Base-by-base conservation (phyloP, 1,140 invertebrate genomes). In the Portunus trituberculatus region DNA sequence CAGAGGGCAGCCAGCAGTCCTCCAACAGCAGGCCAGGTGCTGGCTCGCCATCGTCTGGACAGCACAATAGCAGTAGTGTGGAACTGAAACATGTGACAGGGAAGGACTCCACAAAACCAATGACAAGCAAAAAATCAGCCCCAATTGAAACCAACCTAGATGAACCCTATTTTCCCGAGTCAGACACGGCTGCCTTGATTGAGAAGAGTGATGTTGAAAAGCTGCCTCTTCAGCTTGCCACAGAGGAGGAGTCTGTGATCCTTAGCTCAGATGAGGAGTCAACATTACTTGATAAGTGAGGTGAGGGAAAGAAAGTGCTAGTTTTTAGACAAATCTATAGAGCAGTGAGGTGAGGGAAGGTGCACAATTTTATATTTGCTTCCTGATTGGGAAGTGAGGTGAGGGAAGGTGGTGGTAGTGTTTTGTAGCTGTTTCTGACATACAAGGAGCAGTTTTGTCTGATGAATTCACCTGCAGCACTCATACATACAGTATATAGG, bases 121-220 rank as follows among this genome's bases (percentile, higher is more conserved):
- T 82, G 59, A 28, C 2, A 0, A 59, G 52, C 52, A 12, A 59
- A 59, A 67, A 67, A 29, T 48, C 93, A 52, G 32, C 31, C 12
- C 93, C 93, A 0, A 59, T 52, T 46, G 93, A 94, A 46, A 94
- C 93, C 7, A 76, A 94, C 87, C n/a, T 94, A 25, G 93, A 94
- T 46, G 93, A 94, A 10, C 86, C 93, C 14, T 93, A 86, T 39
- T 14, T 46, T 28, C 82, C 52, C 14, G 84, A 87, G 7, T 84
- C 94, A 46, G 94, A 87, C 76, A 95, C 76, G 10, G 59, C n/a
- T 20, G 39, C 59, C 14, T 48, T 89, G 0, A 82, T 92, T 28
- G 82, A n/a, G 2, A 92, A 88, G 29, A 14, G 52, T 2, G 48
- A 52, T 32, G 48, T 39, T 4, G 39, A 76, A 46, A n/a, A 8